A percentile compares a stretch with the other conserved stretches of the same genome.
Conservation (phyloP, 2,797 vertebrate species). For the Enteromius trimaculatus region DNA sequence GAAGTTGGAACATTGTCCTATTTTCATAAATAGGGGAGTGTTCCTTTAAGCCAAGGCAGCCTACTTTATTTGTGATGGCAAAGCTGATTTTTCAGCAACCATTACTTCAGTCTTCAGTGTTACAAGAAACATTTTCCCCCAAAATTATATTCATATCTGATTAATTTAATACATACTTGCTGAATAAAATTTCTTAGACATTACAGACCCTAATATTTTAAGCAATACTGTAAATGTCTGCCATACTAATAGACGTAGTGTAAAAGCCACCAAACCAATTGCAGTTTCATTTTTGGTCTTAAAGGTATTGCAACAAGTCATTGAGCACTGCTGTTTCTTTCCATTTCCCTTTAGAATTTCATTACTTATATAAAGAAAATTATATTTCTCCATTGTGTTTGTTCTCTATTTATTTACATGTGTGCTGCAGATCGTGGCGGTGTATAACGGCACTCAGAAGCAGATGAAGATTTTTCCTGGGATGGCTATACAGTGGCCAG, state of each 20-base stretch:
- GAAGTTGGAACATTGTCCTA: no score
- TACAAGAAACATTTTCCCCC: not conserved
- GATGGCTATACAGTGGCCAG: constrained; percentile 79
- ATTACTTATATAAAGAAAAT: not conserved
- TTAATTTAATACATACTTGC: not conserved
- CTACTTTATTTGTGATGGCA: not conserved
- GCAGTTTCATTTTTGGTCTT: not conserved
- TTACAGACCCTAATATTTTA: not conserved
- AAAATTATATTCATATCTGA: not conserved
- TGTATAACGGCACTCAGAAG: constrained; percentile 85
- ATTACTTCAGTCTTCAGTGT: not conserved
- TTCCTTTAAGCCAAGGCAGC: not conserved
- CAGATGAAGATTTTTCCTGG: constrained; percentile 76
- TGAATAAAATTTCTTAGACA: not conserved
- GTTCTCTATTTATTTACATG: not conserved
- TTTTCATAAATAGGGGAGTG: no score
- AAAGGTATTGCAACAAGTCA: not conserved
- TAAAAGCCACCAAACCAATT: not conserved
- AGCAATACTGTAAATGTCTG: not conserved
- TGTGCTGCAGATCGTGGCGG: constrained; percentile 78
- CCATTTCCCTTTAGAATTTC: not conserved
- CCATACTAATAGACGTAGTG: not conserved
- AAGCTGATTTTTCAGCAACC: not conserved
- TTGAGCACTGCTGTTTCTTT: not conserved
- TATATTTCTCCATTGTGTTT: not conserved